phyloP scores from a whole-genome alignment of 2,888 invertebrate species.

The Ichneumoninae sp. region DNA sequence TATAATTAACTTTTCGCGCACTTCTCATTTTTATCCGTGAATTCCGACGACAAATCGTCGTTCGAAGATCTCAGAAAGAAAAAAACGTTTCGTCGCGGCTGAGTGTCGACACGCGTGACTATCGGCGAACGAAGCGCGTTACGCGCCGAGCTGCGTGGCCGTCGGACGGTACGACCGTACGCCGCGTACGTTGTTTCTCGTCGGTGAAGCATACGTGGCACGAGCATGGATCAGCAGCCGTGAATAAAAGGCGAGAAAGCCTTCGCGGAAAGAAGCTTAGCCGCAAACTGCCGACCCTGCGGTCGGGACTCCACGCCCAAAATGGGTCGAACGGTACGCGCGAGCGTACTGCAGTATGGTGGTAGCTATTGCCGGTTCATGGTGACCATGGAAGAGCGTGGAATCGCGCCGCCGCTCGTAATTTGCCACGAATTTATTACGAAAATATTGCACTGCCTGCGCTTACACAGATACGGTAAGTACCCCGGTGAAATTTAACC shows the following conservation, averaged over 20 bases:
- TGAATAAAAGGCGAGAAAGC: conserved; percentile 52
- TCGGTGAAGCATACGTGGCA: conserved; percentile 1
- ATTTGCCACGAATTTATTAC: conserved; percentile 74
- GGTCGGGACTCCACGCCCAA: conserved; percentile 63
- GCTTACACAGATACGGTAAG: neutral
- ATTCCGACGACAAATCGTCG: neutral
- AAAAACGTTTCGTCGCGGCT: conserved; percentile 56
- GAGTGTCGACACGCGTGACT: conserved; percentile 76
- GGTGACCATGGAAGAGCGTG: conserved; percentile 31
- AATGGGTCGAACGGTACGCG: conserved; percentile 42
- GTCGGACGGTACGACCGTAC: conserved; percentile 69
- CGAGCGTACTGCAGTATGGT: conserved; percentile 51
- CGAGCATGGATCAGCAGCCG: conserved; percentile 7
- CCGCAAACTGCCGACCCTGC: conserved; percentile 56
- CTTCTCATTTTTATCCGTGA: neutral
- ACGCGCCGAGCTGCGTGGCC: conserved; percentile 77
- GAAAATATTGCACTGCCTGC: conserved; percentile 66
- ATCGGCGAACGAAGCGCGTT: conserved; percentile 79
- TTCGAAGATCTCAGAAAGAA: conserved; percentile 38
- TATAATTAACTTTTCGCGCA: neutral
- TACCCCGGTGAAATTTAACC: neutral
- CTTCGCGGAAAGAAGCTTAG: conserved; percentile 42
- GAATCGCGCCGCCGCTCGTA: conserved; percentile 68
- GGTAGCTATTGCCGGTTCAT: conserved; percentile 25
- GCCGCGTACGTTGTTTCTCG: conserved; percentile 8